Base-by-base conservation (phyloP, 2,888 invertebrate genomes). In the Hanleya hanleyi region DNA sequence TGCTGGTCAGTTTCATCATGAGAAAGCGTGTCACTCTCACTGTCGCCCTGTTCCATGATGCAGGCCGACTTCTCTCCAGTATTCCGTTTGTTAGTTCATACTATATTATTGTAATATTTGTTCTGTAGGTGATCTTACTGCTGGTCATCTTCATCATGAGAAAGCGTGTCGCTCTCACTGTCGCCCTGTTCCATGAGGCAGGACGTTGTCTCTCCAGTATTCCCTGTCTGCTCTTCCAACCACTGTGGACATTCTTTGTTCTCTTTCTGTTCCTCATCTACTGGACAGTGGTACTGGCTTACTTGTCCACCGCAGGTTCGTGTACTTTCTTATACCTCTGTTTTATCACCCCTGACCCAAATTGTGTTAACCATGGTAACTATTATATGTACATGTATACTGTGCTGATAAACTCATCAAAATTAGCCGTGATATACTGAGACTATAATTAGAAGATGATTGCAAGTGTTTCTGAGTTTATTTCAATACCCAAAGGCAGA, bases 141-240 rank as follows among this genome's bases (percentile, higher is more conserved):
- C 93, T 96, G 68, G 94, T 95, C 83, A 94, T 96, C 84, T 94
- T 97, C 0, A 93, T 94, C 49, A 95, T 97, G 86, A 78, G 90
- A 71, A 88, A 87, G 78, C 77, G 90, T 22, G 83, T 90, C 36
- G 75, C 81, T 0, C 80, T 91, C 71, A 92, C 97, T 83, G 94
- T 96, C 0, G 94, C 95, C 29, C 91, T 98, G 74, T 97, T 98
- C 89, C 94, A 94, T 87, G 97, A 97, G 91, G 96, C 97, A 0
- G 96, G 96, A 18, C 94, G 94, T 84, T 97, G 97, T 87, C 93
- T 98, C 83, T 93, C 94, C 71, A 94, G 94, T 82, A 93, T 97
- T 82, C 97, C 98, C 0, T 94, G 94, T 3, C 92, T 98, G 62
- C 94, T 97, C 86, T 92, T 96, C 51, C 97, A 97, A 86, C 86